Evolutionary conservation across 1,140 invertebrate genomes (phyloP).

Genomic region (Idris sp.): DNA sequence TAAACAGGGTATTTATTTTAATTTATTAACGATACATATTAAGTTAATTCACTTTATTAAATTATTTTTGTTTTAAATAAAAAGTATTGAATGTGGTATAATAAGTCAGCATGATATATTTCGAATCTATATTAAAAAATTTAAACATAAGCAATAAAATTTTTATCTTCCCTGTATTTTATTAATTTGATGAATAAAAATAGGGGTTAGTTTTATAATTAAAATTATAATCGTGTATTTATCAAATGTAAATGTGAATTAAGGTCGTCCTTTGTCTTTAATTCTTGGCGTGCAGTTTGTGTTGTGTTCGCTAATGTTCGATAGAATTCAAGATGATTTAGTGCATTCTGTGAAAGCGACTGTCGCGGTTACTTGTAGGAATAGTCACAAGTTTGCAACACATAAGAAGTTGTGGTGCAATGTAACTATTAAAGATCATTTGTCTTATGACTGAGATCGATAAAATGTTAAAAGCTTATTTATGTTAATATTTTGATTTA

Average conservation of each 20-base stretch:
- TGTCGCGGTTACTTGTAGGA: conserved; percentile 51
- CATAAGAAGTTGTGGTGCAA: conserved; percentile 44
- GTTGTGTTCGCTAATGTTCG: conserved; percentile 45
- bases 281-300: conserved; percentile 37
- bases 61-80: too few relatives aligned
- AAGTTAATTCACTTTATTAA: too few relatives aligned
- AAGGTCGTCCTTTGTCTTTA: conserved; percentile 47
- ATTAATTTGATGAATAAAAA: too few relatives aligned
- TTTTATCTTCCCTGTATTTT: too few relatives aligned
- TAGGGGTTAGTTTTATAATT: too few relatives aligned
- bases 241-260: conserved; percentile 24
- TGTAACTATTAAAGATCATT: conserved; percentile 42
- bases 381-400: conserved; percentile 55
- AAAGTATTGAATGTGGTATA: too few relatives aligned
- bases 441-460: conserved; percentile 33
- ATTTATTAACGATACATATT: too few relatives aligned
- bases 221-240: conserved; percentile 48
- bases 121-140: too few relatives aligned
- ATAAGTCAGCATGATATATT: too few relatives aligned
- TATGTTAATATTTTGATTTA: conserved; percentile 7
- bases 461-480: conserved; percentile 19
- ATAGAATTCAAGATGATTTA: conserved; percentile 55
- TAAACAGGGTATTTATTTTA: too few relatives aligned
- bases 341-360: conserved; percentile 40
- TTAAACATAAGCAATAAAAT: too few relatives aligned